Evolutionary conservation across 2,797 vertebrate species (phyloP).

Genomic region (Cuculus canorus): DNA sequence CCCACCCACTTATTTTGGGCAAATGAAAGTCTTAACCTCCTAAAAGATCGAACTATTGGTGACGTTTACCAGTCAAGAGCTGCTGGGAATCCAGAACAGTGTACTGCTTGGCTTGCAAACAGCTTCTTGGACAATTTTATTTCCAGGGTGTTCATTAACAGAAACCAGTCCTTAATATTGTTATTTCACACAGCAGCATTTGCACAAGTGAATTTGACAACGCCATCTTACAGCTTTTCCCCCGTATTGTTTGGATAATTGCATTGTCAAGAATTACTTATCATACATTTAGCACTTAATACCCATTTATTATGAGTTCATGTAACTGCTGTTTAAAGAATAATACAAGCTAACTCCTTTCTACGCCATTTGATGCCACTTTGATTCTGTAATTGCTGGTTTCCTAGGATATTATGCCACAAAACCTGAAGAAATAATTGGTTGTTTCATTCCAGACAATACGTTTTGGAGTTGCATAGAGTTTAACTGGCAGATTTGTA

Average conservation of each 20-base stretch:
- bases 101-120: background rate
- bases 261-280: conserved; percentile 83
- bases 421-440: conserved; percentile 84
- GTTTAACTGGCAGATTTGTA: conserved; percentile 77
- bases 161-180: background rate
- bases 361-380: conserved; percentile 77
- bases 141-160: background rate
- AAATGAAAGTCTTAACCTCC: background rate
- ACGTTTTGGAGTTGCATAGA: conserved; percentile 70
- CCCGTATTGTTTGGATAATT: conserved; percentile 81
- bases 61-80: background rate
- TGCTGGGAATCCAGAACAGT: background rate
- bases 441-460: conserved; percentile 82
- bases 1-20: background rate
- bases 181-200: background rate
- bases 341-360: conserved; percentile 77
- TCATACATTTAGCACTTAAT: conserved; percentile 82
- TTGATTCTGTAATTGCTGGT: conserved; percentile 83
- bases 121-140: background rate
- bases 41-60: background rate
- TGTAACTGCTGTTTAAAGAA: conserved; percentile 85
- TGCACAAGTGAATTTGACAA: conserved; percentile 66
- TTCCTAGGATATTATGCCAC: conserved; percentile 85
- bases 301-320: conserved; percentile 83
- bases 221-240: conserved; percentile 68